Conservation (phyloP, 1,140 invertebrate species). For the Zelostemma sp. region DNA sequence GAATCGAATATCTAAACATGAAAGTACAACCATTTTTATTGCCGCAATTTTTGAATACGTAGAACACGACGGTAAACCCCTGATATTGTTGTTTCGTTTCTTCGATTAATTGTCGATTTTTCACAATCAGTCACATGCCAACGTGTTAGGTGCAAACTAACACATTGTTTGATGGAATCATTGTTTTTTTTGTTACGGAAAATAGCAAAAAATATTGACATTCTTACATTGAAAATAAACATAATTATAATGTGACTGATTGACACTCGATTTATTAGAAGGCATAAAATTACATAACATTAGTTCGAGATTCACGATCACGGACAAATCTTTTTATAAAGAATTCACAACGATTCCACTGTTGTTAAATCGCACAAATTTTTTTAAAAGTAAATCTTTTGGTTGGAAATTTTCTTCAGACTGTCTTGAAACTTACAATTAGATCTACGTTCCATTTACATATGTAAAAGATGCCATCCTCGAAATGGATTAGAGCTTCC, state of each 20-base stretch:
- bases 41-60: conserved; percentile 16
- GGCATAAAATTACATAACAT: background rate
- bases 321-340: conserved; percentile 18
- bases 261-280: conserved; percentile 2
- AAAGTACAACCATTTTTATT: conserved; percentile 10
- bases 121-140: conserved; percentile 10
- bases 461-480: conserved; percentile 18
- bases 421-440: conserved; percentile 18
- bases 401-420: conserved; percentile 19
- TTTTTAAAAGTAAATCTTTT: conserved; percentile 4
- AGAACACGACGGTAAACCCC: conserved; percentile 29
- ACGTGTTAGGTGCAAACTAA: no score
- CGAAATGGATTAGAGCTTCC: conserved; percentile 22
- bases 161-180: no score
- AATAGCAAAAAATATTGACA: background rate
- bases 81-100: conserved; percentile 24
- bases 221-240: background rate
- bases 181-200: background rate
- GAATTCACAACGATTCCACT: conserved; percentile 19
- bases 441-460: conserved; percentile 17
- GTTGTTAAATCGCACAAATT: conserved; percentile 5
- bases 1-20: conserved; percentile 16
- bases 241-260: background rate
- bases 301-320: conserved; percentile 16
- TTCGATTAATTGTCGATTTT: conserved; percentile 13